phyloP scores from a whole-genome alignment of 1,140 invertebrate species.

The Macrocentrus cingulum region DNA sequence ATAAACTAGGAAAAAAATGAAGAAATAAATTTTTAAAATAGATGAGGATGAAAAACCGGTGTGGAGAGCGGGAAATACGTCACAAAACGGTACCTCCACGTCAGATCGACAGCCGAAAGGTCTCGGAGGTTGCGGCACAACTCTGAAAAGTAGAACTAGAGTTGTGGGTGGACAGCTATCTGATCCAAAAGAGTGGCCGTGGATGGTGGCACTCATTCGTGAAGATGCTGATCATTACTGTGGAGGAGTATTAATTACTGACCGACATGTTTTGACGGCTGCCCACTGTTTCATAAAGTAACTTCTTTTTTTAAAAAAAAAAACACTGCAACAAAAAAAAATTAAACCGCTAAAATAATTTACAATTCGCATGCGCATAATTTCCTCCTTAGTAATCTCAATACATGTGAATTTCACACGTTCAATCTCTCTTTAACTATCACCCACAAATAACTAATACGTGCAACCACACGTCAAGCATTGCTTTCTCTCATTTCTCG shows the following conservation, averaged over 20 bases:
- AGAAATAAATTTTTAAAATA: too few species aligned
- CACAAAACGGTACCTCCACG: background rate
- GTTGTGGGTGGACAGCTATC: conserved; percentile 67
- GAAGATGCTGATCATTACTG: conserved; percentile 65
- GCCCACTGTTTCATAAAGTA: conserved; percentile 68
- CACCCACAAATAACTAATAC: background rate
- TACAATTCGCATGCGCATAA: too few species aligned
- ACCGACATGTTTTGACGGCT: conserved; percentile 77
- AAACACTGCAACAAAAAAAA: too few species aligned
- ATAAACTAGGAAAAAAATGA: too few species aligned
- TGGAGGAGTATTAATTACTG: conserved; percentile 77
- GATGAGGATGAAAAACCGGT: conserved; percentile 18
- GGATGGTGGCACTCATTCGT: conserved; percentile 74
- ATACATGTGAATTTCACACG: background rate
- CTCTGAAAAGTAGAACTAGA: conserved; percentile 58
- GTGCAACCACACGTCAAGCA: too few species aligned
- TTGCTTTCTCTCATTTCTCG: background rate
- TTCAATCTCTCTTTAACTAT: background rate
- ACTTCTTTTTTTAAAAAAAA: conserved; percentile 1
- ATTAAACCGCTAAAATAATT: too few species aligned
- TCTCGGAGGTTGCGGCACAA: conserved; percentile 68
- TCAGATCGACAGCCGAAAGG: conserved; percentile 34
- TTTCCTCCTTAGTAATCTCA: too few species aligned
- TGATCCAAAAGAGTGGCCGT: conserved; percentile 75
- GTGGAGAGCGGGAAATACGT: background rate